These are phyloP conservation scores for Phylloscopus trochilus DNA, from an alignment of 2,113 vertebrate species.

Conservation along the genomic window DNA sequence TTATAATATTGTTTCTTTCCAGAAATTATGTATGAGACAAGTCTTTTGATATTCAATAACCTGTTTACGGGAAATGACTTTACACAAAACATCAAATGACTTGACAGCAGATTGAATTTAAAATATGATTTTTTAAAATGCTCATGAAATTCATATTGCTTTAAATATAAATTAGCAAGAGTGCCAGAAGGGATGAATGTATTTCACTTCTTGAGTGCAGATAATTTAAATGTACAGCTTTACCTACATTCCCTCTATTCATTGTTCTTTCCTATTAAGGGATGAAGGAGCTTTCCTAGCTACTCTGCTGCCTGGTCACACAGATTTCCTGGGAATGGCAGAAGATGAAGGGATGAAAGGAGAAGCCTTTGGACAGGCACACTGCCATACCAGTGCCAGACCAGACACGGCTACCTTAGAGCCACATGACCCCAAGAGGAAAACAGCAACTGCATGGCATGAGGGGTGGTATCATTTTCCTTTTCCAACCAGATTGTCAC, in stretches of 20 bases:
- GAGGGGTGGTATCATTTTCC: not conserved
- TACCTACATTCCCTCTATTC: not conserved
- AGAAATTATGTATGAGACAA: constrained; percentile 39
- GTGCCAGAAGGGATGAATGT: constrained; percentile 42
- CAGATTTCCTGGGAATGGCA: not conserved
- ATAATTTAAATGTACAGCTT: constrained; percentile 19
- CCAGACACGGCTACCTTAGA: not conserved
- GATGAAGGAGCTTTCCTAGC: not conserved
- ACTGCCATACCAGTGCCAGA: not conserved
- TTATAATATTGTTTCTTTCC: constrained; percentile 14
- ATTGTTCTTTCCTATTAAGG: not conserved
- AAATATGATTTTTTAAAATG: constrained; percentile 55
- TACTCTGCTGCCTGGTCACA: not conserved
- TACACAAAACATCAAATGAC: constrained; percentile 61
- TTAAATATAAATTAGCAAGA: constrained; percentile 62
- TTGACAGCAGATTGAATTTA: constrained; percentile 64
- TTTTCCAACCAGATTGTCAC: not conserved
- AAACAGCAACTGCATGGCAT: rapidly evolving
- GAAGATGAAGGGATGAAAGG: not conserved
- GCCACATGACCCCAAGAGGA: not conserved
- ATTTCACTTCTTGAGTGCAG: constrained; percentile 24
- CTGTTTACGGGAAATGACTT: constrained; percentile 53
- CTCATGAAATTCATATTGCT: constrained; percentile 62
- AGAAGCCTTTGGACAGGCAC: not conserved
- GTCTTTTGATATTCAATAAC: constrained; percentile 61